Percentiles rank a stretch among this genome's conserved stretches.
Evolutionary conservation across 2,888 invertebrate species (phyloP).

Genomic region (Lithophane socia): DNA sequence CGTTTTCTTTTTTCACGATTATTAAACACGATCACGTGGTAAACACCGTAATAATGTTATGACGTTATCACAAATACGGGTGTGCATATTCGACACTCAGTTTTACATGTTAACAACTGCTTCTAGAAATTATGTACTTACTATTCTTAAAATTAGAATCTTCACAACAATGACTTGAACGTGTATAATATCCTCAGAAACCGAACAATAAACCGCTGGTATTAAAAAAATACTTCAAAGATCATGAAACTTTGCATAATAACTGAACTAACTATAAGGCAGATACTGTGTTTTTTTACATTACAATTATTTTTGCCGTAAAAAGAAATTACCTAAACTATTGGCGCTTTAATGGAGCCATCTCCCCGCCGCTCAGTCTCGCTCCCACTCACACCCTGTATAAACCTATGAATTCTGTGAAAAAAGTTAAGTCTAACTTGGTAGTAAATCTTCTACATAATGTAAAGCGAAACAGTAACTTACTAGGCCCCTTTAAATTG

Average conservation of each 20-base stretch:
- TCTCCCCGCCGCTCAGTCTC: too few species aligned
- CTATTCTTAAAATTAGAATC: too few species aligned
- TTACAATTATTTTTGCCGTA: too few species aligned
- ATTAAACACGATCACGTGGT: not conserved
- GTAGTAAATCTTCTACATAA: conserved; percentile 29
- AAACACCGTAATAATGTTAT: not conserved
- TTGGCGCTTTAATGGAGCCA: too few species aligned
- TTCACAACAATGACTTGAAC: not conserved
- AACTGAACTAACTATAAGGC: too few species aligned
- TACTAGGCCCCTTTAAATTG: conserved; percentile 3
- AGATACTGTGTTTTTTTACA: too few species aligned
- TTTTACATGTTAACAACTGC: not conserved
- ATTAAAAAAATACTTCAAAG: too few species aligned
- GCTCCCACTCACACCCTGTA: too few species aligned
- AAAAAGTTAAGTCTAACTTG: conserved; percentile 12
- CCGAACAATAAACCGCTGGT: too few species aligned
- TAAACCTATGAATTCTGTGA: not conserved
- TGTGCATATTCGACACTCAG: not conserved
- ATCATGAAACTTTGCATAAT: too few species aligned
- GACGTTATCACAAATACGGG: not conserved
- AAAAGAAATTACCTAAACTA: too few species aligned
- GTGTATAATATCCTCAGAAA: too few species aligned
- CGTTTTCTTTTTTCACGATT: not conserved
- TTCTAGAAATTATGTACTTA: not conserved
- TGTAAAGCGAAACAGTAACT: conserved; percentile 13